Evolutionary conservation across 2,888 invertebrate genomes (phyloP).

Genomic region (Agrotis clavis): DNA sequence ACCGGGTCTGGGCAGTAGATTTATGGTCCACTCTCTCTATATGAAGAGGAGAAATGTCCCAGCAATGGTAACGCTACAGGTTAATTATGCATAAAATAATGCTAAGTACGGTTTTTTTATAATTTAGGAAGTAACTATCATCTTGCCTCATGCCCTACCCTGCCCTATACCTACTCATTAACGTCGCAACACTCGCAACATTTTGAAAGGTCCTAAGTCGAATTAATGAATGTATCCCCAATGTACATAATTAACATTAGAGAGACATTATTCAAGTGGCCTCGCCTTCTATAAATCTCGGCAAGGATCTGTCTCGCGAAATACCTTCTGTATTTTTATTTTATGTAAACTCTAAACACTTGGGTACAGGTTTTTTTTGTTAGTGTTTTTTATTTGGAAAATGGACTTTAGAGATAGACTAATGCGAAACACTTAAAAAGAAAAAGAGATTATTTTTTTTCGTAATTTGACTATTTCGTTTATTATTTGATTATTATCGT

Average conservation of each 20-base stretch:
- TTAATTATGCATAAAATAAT: not conserved
- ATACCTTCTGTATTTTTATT: constrained; percentile 39
- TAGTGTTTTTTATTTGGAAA: constrained; percentile 29
- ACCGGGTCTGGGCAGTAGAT: not conserved
- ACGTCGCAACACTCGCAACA: constrained; percentile 48
- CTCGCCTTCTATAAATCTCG: constrained; percentile 65
- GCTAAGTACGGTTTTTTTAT: not conserved
- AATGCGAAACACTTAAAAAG: not conserved
- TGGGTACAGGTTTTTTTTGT: constrained; percentile 6
- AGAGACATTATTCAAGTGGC: constrained; percentile 68
- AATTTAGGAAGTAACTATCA: not conserved
- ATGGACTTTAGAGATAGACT: not conserved
- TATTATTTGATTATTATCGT: too few species aligned
- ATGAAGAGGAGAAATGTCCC: not conserved
- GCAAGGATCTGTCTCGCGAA: constrained; percentile 43
- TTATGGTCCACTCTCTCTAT: not conserved
- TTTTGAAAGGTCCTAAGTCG: constrained; percentile 58
- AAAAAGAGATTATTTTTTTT: too few species aligned
- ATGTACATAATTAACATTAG: constrained; percentile 70
- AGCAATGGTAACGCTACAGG: not conserved
- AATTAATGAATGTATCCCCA: constrained; percentile 69
- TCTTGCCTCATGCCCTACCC: too few species aligned
- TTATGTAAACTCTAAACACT: constrained; percentile 31
- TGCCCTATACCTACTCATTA: constrained; percentile 6
- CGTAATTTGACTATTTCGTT: too few species aligned